Evolutionary conservation across 2,113 vertebrate species (phyloP).

Genomic region (Empidonax alnorum): DNA sequence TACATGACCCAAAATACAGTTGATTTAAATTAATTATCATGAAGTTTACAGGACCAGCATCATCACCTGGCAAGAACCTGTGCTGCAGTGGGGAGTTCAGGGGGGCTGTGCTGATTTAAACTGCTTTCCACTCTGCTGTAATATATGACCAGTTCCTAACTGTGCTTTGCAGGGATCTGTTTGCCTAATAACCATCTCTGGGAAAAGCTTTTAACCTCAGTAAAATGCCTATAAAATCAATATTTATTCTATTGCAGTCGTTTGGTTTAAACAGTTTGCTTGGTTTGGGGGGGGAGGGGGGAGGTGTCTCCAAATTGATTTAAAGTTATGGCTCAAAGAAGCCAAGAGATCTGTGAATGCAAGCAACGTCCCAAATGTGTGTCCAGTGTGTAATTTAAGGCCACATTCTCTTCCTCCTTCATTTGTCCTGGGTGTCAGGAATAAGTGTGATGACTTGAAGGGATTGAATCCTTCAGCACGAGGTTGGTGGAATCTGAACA

Average conservation of each 20-base stretch:
- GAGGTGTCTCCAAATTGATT: neutral
- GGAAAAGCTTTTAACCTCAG: neutral
- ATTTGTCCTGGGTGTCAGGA: neutral
- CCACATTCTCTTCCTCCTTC: neutral
- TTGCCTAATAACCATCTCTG: neutral
- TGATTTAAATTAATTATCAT: neutral
- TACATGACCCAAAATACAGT: neutral
- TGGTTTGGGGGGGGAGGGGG: neutral
- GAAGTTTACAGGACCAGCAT: neutral
- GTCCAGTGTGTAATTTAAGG: neutral
- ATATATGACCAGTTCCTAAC: neutral
- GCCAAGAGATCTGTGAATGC: neutral
- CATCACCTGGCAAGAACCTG: neutral
- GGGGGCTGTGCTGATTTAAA: neutral
- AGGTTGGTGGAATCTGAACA: neutral
- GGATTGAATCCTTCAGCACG: neutral
- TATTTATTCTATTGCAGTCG: neutral
- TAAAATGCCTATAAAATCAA: neutral
- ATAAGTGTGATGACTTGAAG: neutral
- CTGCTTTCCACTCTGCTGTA: fast-evolving
- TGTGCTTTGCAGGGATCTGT: neutral
- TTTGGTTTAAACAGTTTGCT: neutral
- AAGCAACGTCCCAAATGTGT: neutral
- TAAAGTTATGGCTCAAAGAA: neutral
- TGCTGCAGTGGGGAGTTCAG: neutral